Base-by-base conservation (phyloP, 2,113 vertebrate species). In the Megatriorchis doriae region DNA sequence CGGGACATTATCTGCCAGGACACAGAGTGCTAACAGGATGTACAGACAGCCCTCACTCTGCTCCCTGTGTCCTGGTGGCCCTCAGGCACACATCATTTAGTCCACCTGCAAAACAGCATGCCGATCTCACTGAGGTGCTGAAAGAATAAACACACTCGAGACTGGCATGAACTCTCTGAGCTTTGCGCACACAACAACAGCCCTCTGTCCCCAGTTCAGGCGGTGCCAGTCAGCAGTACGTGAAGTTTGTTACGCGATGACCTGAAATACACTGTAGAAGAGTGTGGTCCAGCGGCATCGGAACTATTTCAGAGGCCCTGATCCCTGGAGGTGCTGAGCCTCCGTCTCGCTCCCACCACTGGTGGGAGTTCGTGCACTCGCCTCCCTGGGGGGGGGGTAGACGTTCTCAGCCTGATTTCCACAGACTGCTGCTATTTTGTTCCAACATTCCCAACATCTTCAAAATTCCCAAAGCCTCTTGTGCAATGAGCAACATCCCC, bases 391-490 rank as follows among this genome's bases (percentile, higher is more conserved):
- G 48, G 65, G 48, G 52, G 67, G 75, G 66, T 16, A 58, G 74
- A 86, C 85, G 82, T 77, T 93, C 91, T 96, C 90, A 90, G 94
- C 85, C 91, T 74, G 91, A 95, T 97, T 97, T 97, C 94, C 94
- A 96, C 93, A 96, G 94, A 87, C 73, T 65, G 77, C 75, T 74
- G 90, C 68, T 92, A 45, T 81, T 96, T 81, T 38, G 78, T 95
- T 97, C 94, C 90, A 88, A 92, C 90, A 92, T 97, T 97, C 94
- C 74, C 95, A 96, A 71, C 89, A 94, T 96, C 97, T 93, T 93
- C 91, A 97, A 96, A 97, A 97, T 96, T 96, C 93, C 91, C 97
- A 68, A 93, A 94, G 86, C 91, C 83, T 94, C 92, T 97, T 97
- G 94, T 96, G 95, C 91, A 96, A 97, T 73, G 77, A 86, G 88